Conservation (phyloP, 2,888 invertebrate genomes). For the Slavum lentiscoides region DNA sequence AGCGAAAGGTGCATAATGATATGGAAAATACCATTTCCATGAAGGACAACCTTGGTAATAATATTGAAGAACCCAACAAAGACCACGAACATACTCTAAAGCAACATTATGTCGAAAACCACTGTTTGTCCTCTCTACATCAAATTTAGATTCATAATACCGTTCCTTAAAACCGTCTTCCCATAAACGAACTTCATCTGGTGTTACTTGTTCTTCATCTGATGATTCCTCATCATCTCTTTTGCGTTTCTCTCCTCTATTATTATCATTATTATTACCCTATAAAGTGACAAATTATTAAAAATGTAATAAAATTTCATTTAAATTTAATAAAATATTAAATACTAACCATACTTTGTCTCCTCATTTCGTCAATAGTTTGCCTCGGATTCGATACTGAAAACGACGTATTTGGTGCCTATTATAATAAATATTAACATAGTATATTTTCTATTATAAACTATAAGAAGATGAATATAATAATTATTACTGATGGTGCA, state of each 20-base stretch:
- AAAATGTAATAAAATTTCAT: neutral
- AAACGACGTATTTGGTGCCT: slow-evolving; percentile 40
- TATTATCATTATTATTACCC: slow-evolving; percentile 36
- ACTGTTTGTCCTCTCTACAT: slow-evolving; percentile 73
- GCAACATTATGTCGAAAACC: slow-evolving; percentile 91
- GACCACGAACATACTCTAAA: slow-evolving; percentile 89
- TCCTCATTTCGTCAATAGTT: slow-evolving; percentile 45
- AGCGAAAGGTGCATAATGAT: slow-evolving; percentile 99
- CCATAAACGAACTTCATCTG: slow-evolving; percentile 89
- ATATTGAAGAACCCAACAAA: slow-evolving; percentile 97
- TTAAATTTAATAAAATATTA: neutral
- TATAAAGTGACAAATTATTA: slow-evolving; percentile 10
- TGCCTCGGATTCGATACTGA: slow-evolving; percentile 44
- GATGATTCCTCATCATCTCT: slow-evolving; percentile 57
- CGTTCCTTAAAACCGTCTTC: slow-evolving; percentile 98
- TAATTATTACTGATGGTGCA: slow-evolving; percentile 70
- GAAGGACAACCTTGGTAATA: slow-evolving; percentile 98
- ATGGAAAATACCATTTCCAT: slow-evolving; percentile 99
- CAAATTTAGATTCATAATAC: slow-evolving; percentile 95
- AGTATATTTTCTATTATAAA: neutral
- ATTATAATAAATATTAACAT: neutral
- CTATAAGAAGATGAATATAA: neutral
- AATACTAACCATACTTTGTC: slow-evolving; percentile 46
- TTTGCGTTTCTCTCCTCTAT: slow-evolving; percentile 43
- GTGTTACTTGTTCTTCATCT: slow-evolving; percentile 63